Evolutionary conservation across 2,113 vertebrate species (phyloP).

Genomic region (Coturnix japonica): DNA sequence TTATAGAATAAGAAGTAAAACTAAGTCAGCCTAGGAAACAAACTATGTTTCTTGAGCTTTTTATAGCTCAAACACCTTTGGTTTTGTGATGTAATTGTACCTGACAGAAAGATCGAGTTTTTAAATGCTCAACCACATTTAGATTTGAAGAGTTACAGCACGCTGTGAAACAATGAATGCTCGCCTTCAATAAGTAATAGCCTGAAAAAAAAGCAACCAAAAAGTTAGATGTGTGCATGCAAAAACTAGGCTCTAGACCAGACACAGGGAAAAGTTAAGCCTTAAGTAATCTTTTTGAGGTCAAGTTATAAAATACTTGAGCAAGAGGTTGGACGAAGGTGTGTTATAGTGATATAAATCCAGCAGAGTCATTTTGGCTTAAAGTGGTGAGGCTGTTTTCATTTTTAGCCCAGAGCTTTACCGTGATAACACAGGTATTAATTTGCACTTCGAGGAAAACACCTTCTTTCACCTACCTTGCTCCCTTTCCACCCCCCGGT

Average conservation of each 20-base stretch:
- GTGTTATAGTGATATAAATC: neutral
- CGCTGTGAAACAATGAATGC: neutral
- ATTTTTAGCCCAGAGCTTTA: neutral
- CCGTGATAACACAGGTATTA: neutral
- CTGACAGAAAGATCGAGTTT: neutral
- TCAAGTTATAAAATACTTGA: neutral
- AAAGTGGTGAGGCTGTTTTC: neutral
- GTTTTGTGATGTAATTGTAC: neutral
- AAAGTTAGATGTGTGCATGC: neutral
- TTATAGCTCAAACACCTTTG: neutral
- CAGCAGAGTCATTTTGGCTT: neutral
- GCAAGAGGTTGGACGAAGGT: neutral
- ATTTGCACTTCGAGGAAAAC: neutral
- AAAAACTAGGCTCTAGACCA: neutral
- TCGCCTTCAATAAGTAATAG: neutral
- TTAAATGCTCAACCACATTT: neutral
- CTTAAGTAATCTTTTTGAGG: neutral
- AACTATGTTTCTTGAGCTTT: neutral
- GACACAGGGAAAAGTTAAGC: neutral
- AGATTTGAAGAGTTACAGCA: neutral
- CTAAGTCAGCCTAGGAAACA: neutral
- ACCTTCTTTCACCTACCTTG: neutral
- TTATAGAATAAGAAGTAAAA: neutral
- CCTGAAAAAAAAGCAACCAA: neutral
- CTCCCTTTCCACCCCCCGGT: rapidly evolving